Percentiles rank a stretch among this genome's conserved stretches.
phyloP scores from a whole-genome alignment of 2,797 vertebrate genomes.

The Onychomys leucogaster region DNA sequence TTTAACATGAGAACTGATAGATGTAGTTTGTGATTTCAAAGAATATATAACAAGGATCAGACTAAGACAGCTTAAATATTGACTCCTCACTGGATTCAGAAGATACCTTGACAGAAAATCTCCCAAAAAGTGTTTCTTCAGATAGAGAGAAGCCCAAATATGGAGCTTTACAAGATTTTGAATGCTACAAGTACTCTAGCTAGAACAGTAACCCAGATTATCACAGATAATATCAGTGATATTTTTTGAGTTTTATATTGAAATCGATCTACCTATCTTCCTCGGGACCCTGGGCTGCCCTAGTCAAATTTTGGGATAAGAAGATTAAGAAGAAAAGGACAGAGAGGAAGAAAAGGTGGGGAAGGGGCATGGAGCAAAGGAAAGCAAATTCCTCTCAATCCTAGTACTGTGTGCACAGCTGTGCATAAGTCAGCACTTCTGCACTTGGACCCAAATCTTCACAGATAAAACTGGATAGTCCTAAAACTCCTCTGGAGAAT shows the following conservation, averaged over 20 bases:
- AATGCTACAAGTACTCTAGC: background rate
- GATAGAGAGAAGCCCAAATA: background rate
- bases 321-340: background rate
- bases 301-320: background rate
- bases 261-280: background rate
- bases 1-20: background rate
- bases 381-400: background rate
- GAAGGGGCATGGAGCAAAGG: fast-evolving
- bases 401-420: background rate
- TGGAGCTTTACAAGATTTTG: background rate
- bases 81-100: background rate
- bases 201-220: background rate
- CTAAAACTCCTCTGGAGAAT: background rate
- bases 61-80: slow-evolving; percentile 27
- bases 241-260: background rate
- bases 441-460: background rate
- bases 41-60: background rate
- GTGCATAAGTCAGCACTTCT: background rate
- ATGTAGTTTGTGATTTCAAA: slow-evolving; percentile 39
- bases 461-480: background rate
- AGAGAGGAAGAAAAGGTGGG: fast-evolving
- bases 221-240: background rate
- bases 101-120: background rate
- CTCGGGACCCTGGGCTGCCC: background rate
- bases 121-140: background rate